Evolutionary conservation across 2,797 vertebrate genomes (phyloP).

Genomic region (Semotilus atromaculatus): DNA sequence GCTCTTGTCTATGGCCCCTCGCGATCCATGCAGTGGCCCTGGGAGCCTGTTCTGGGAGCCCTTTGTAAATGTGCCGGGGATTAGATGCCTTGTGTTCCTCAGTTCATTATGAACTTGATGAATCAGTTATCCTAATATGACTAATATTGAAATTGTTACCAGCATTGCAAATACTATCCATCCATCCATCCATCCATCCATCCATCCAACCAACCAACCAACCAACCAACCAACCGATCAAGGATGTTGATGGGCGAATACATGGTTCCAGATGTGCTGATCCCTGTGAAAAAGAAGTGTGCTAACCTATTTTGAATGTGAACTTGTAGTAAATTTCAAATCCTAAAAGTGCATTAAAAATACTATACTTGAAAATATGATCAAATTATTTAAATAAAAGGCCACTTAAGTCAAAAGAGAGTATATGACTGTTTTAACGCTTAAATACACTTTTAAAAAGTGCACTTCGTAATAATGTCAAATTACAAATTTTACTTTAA

Average conservation of each 20-base stretch:
- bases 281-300: background rate
- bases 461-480: background rate
- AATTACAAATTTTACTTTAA: background rate
- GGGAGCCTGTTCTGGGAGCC: conserved; percentile 50
- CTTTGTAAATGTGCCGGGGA: conserved; percentile 51
- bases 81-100: conserved; percentile 39
- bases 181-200: background rate
- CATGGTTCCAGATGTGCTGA: background rate
- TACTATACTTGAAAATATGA: background rate
- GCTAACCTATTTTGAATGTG: background rate
- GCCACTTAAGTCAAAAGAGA: too few relatives aligned
- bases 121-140: conserved; percentile 34
- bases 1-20: conserved; percentile 70
- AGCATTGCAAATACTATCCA: too few relatives aligned
- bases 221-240: too few relatives aligned
- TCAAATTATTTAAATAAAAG: background rate
- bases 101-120: conserved; percentile 59
- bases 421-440: too few relatives aligned
- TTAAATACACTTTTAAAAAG: background rate
- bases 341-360: background rate
- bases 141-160: background rate
- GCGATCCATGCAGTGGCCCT: conserved; percentile 49
- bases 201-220: too few relatives aligned
- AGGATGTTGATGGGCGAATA: background rate
- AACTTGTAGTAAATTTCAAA: background rate